phyloP scores from a whole-genome alignment of 2,888 invertebrate genomes.

The Polyploca ridens region DNA sequence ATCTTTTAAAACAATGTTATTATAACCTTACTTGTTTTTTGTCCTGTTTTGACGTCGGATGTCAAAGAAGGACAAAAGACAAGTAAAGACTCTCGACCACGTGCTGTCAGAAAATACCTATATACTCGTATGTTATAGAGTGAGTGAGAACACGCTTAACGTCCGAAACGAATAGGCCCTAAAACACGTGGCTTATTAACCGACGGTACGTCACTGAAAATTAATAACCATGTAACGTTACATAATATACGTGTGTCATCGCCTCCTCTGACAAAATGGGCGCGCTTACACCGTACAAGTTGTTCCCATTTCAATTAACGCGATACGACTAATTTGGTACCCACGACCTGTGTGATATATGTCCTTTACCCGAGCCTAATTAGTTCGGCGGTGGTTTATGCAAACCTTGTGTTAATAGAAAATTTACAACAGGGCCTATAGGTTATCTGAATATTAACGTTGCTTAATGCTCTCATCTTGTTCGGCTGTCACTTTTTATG shows the following conservation, averaged over 20 bases:
- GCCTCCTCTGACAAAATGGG: constrained; percentile 34
- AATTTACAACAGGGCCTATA: constrained; percentile 17
- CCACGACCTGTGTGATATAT: constrained; percentile 39
- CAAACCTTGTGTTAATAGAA: constrained; percentile 36
- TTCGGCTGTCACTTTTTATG: background rate
- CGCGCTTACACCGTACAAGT: constrained; percentile 31
- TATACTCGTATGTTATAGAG: constrained; percentile 13
- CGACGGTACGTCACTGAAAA: constrained; percentile 26
- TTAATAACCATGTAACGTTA: constrained; percentile 39
- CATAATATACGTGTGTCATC: constrained; percentile 37
- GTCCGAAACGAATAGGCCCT: constrained; percentile 35
- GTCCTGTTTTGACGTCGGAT: too few species aligned
- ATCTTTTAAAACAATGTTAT: too few species aligned
- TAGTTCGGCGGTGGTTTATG: constrained; percentile 41
- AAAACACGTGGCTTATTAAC: constrained; percentile 43
- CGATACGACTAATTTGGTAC: constrained; percentile 24
- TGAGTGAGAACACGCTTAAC: constrained; percentile 29
- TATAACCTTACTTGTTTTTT: too few species aligned
- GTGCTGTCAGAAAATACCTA: constrained; percentile 28
- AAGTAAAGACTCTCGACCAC: too few species aligned
- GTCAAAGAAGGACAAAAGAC: too few species aligned
- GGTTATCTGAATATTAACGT: background rate
- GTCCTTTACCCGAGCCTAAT: constrained; percentile 44
- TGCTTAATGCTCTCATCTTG: background rate
- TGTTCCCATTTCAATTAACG: constrained; percentile 33